phyloP scores from a whole-genome alignment of 2,113 vertebrate species.

The Psammodynastes pulverulentus region DNA sequence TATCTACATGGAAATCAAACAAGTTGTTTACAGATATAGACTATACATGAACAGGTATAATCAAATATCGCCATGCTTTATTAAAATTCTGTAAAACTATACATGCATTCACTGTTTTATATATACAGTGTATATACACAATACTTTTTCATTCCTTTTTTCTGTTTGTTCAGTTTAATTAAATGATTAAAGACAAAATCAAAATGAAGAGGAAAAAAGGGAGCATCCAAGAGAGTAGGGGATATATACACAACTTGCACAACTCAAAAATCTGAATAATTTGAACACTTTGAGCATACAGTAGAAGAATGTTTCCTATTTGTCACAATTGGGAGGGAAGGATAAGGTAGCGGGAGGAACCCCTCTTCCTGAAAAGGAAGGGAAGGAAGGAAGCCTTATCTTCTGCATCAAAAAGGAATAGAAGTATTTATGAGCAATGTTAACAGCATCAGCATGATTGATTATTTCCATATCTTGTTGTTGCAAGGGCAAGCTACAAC shows the following conservation, averaged over 20 bases:
- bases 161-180: not conserved
- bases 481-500: constrained; percentile 37
- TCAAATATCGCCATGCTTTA: not conserved
- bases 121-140: not conserved
- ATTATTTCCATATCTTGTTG: constrained; percentile 52
- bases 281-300: not conserved
- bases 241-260: not conserved
- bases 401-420: constrained; percentile 21
- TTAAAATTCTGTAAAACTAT: not conserved
- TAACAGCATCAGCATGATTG: constrained; percentile 43
- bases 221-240: not conserved
- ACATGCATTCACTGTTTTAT: not conserved
- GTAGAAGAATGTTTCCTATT: not conserved
- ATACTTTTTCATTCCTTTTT: not conserved
- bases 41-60: not conserved
- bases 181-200: not conserved
- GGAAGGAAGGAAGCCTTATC: too few species aligned
- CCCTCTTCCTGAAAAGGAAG: not conserved
- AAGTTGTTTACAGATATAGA: not conserved
- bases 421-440: constrained; percentile 39
- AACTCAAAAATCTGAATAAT: not conserved
- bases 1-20: not conserved
- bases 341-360: not conserved
- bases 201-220: not conserved
- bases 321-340: not conserved